Evolutionary conservation across 2,888 invertebrate species (phyloP).

Genomic region (Drosophila multiciliata): DNA sequence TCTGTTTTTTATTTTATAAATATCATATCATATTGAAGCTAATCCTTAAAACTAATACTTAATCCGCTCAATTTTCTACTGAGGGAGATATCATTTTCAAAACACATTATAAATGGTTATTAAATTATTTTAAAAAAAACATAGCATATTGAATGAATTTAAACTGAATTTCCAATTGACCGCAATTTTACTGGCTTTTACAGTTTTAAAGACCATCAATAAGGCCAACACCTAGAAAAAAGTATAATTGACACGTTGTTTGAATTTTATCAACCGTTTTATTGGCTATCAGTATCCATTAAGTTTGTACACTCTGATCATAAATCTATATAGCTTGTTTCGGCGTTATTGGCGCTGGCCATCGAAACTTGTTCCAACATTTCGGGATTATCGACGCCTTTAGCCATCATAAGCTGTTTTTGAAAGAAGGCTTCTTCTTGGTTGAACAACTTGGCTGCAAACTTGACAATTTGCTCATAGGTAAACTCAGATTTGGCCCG

Average conservation of each 20-base stretch:
- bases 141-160: too few species aligned
- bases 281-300: slow-evolving; percentile 9
- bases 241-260: background rate
- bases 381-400: slow-evolving; percentile 27
- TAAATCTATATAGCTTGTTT: slow-evolving; percentile 5
- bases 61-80: too few species aligned
- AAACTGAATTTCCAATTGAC: background rate
- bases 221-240: background rate
- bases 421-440: slow-evolving; percentile 43
- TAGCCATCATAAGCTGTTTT: slow-evolving; percentile 49
- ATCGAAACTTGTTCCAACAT: background rate
- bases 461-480: slow-evolving; percentile 46
- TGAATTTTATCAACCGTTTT: background rate
- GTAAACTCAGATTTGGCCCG: slow-evolving; percentile 60
- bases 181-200: background rate
- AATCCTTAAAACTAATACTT: too few species aligned
- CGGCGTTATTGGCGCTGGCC: background rate
- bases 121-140: too few species aligned
- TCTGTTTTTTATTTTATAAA: too few species aligned
- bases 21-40: too few species aligned
- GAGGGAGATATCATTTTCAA: too few species aligned
- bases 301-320: slow-evolving; percentile 1
- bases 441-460: slow-evolving; percentile 48
- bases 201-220: background rate
- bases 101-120: too few species aligned